phyloP scores from a whole-genome alignment of 2,888 invertebrate species.

The Tetramorium bicarinatum region DNA sequence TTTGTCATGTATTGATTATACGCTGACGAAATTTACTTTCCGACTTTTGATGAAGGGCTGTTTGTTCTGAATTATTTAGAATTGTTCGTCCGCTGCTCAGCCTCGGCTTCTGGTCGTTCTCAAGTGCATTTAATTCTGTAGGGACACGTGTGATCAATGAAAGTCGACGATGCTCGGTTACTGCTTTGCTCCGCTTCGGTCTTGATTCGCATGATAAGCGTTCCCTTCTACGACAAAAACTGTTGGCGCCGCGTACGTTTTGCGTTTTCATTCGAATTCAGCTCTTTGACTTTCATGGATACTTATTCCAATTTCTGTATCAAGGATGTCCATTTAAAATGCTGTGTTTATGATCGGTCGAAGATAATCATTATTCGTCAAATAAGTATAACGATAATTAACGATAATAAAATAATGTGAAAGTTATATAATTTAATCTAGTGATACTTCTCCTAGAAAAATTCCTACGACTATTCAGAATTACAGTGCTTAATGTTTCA shows the following conservation, averaged over 20 bases:
- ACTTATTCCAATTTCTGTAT: background rate
- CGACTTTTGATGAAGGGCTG: background rate
- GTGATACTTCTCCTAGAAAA: background rate
- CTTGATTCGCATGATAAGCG: conserved; percentile 24
- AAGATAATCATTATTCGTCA: background rate
- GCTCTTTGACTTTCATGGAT: background rate
- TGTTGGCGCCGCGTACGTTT: background rate
- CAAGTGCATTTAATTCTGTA: conserved; percentile 37
- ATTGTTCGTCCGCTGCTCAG: background rate
- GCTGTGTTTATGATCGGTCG: background rate
- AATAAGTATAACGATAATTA: background rate
- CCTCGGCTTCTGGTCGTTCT: background rate
- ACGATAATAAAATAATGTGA: no score
- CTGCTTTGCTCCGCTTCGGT: conserved; percentile 9
- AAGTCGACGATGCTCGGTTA: conserved; percentile 3
- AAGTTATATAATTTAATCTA: background rate
- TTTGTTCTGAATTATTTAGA: conserved; percentile 18
- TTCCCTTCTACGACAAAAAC: conserved; percentile 11
- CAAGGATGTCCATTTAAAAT: background rate
- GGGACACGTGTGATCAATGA: conserved; percentile 47
- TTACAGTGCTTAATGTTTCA: background rate
- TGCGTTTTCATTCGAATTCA: background rate
- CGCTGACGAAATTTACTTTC: background rate
- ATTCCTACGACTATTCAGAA: background rate
- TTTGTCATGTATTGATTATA: background rate